Percentiles rank a stretch among this genome's conserved stretches.
These are phyloP conservation scores for Temnothorax longispinosus DNA, from an alignment of 1,140 invertebrate genomes.

Conservation along the genomic window DNA sequence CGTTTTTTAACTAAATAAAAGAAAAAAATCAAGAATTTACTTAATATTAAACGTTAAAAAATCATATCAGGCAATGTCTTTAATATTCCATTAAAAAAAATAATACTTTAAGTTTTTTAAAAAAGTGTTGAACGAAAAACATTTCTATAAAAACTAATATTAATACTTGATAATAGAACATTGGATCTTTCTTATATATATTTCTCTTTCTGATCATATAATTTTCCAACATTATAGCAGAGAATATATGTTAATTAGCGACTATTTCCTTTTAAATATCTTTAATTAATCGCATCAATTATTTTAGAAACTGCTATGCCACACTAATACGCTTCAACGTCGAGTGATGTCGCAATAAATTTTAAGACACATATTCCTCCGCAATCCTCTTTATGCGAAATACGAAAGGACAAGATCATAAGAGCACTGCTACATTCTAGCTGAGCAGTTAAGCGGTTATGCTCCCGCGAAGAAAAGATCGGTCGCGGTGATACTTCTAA, in stretches of 20 bases:
- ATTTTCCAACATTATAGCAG: neutral
- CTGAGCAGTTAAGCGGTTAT: slow-evolving; percentile 27
- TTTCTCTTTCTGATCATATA: neutral
- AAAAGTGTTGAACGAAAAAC: neutral
- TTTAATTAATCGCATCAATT: slow-evolving; percentile 6
- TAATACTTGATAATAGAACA: neutral
- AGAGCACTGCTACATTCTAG: slow-evolving; percentile 39
- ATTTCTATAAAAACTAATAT: neutral
- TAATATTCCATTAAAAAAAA: neutral
- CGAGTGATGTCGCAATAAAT: neutral
- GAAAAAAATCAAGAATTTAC: neutral
- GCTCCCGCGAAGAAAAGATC: slow-evolving; percentile 51
- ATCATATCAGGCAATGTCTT: neutral
- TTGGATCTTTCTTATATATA: neutral
- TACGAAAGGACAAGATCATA: slow-evolving; percentile 38
- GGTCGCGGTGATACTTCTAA: slow-evolving; percentile 55
- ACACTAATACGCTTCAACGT: slow-evolving; percentile 10
- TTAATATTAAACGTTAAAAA: neutral
- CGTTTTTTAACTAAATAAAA: neutral
- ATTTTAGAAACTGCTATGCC: neutral
- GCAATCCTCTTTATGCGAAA: slow-evolving; percentile 16
- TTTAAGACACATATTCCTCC: slow-evolving; percentile 13
- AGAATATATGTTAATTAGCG: slow-evolving; percentile 11
- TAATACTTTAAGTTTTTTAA: neutral
- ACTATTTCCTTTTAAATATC: neutral